Base-by-base conservation (phyloP, 2,797 vertebrate genomes). In the Buceros bicornis region DNA sequence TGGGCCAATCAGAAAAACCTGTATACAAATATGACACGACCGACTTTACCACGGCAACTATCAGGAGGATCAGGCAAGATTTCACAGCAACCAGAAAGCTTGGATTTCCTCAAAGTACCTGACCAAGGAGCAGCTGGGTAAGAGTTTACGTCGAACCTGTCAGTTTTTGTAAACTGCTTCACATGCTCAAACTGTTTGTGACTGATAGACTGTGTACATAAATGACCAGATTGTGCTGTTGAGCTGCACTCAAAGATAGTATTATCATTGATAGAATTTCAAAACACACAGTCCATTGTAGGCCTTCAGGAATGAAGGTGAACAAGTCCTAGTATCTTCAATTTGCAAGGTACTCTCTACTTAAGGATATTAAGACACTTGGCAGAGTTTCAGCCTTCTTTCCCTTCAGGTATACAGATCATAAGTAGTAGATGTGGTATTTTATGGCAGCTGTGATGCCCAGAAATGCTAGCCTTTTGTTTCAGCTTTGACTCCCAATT, bases 71-170 rank as follows among this genome's bases (percentile, higher is more conserved):
- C 98, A 64, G 93, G 97, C 97, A 98, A 97, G 90, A 87, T 98
- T 35, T 96, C 98, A 69, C 98, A 98, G 95, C 97, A 98, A 10
- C 98, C 97, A 11, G 98, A 98, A 94, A 99, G 99, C 98, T 91
- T 99, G 96, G 99, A 99, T 95, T 99, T 99, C 94, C 98, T 99
- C 82, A 98, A 94, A 95, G 99, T 99, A 35, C 99, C 99, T 1
- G 99, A 99, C 61, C 99, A 99, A 96, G 99, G 99, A 87, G 99
- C 99, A 45, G 99, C 99, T 3, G 99, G 99, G 99, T 99, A 98
- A 99, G 99, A 54, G 21, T 78, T 70, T 65, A 28, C 16, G 11
- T 47, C 33, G 17, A 43, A 47, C 57, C 51, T 40, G 35, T 29
- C 18, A 1, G 2, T 56, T 86, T 87, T 51, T 72, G 11, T 53